Conservation (phyloP, 2,797 vertebrate species). For the Dipus sagitta region DNA sequence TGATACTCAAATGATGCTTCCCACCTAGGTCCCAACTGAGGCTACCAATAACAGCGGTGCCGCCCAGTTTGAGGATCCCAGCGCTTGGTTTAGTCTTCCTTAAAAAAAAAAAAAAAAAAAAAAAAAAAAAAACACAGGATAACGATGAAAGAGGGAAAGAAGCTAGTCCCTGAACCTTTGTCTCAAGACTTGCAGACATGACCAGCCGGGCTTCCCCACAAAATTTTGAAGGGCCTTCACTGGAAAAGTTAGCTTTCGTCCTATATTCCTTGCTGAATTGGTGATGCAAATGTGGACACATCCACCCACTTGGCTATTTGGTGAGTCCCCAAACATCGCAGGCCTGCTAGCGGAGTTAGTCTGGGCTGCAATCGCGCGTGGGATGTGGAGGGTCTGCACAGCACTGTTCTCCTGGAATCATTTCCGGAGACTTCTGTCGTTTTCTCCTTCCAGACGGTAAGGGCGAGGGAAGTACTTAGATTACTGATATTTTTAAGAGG, state of each 20-base stretch:
- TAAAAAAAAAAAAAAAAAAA: too few relatives aligned
- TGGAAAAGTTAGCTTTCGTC: background rate
- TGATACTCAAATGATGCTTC: background rate
- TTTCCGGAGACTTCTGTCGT: constrained; percentile 53
- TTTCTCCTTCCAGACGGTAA: background rate
- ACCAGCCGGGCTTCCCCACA: background rate
- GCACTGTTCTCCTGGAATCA: constrained; percentile 51
- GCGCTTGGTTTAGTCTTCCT: too few relatives aligned
- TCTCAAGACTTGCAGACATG: background rate
- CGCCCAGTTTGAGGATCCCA: background rate
- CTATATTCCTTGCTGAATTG: background rate
- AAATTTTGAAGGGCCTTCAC: background rate
- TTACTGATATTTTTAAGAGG: background rate
- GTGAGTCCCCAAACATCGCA: background rate
- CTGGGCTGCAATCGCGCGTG: background rate
- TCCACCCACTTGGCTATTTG: background rate
- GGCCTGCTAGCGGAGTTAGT: constrained; percentile 20
- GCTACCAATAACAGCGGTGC: background rate
- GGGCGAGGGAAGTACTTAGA: background rate
- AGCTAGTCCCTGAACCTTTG: background rate
- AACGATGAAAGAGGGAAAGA: background rate
- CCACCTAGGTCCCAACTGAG: background rate
- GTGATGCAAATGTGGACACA: background rate
- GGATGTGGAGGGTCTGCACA: background rate
- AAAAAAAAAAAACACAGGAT: too few relatives aligned